These are phyloP conservation scores for Myopa tessellatipennis DNA, from an alignment of 2,888 invertebrate species.

Conservation along the genomic window DNA sequence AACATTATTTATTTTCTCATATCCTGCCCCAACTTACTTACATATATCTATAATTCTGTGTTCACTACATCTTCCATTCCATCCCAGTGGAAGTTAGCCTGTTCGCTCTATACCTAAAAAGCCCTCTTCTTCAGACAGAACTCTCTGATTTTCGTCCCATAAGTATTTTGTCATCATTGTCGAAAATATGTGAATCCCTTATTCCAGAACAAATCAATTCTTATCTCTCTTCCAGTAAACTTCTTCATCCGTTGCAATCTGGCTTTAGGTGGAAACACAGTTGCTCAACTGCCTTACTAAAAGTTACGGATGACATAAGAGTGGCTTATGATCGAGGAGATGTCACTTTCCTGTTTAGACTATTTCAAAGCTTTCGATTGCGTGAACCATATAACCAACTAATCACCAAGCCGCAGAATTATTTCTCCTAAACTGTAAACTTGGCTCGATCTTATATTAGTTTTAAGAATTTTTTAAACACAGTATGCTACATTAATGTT, in stretches of 20 bases:
- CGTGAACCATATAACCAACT: too few species aligned
- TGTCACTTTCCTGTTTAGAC: too few species aligned
- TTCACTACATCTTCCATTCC: too few species aligned
- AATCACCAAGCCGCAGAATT: too few species aligned
- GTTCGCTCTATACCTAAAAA: neutral
- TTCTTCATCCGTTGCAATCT: too few species aligned
- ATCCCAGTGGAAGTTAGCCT: too few species aligned
- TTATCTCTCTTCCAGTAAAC: neutral
- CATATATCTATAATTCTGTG: too few species aligned
- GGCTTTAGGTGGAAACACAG: too few species aligned
- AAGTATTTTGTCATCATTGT: neutral
- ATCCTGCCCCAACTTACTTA: neutral
- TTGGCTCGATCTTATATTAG: neutral
- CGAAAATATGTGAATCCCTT: constrained; percentile 10
- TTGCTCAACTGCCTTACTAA: too few species aligned
- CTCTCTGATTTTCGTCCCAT: neutral
- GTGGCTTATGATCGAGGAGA: too few species aligned
- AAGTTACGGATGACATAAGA: too few species aligned
- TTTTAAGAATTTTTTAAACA: neutral
- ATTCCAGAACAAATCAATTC: neutral
- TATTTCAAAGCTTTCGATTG: too few species aligned
- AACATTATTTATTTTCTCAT: neutral
- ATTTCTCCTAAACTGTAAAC: neutral
- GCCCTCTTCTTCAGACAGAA: neutral
- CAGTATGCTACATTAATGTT: neutral